Evolutionary conservation across 2,888 invertebrate species (phyloP).

Genomic region (Therioaphis trifolii): DNA sequence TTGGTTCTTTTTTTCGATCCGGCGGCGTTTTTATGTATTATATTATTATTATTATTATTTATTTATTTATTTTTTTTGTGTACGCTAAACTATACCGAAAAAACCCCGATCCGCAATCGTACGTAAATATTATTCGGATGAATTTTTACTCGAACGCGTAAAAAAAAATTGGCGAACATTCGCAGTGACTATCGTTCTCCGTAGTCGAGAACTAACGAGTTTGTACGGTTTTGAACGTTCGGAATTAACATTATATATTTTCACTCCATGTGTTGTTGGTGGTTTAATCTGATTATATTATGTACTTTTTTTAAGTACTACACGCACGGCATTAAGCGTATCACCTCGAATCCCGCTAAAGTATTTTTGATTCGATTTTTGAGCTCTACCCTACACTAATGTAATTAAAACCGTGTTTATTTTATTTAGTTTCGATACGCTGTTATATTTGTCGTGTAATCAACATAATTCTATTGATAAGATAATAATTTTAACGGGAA

Average conservation of each 20-base stretch:
- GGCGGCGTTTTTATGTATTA: too few species aligned
- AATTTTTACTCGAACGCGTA: background rate
- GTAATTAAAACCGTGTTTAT: background rate
- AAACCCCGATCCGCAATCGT: background rate
- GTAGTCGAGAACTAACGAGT: background rate
- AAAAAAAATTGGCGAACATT: background rate
- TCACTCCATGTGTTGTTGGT: background rate
- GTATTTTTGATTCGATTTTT: conserved; percentile 16
- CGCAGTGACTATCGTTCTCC: too few species aligned
- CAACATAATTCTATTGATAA: background rate
- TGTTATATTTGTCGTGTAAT: background rate
- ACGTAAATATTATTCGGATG: background rate
- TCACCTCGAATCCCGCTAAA: conserved; percentile 17
- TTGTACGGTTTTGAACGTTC: background rate
- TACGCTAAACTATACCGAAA: too few species aligned
- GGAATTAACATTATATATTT: background rate
- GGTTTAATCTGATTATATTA: conserved; percentile 21
- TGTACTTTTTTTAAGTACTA: background rate
- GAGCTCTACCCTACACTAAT: conserved; percentile 13
- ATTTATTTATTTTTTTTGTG: too few species aligned
- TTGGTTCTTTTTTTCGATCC: too few species aligned
- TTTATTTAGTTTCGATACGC: background rate
- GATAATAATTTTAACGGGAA: background rate
- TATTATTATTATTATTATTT: too few species aligned
- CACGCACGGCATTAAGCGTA: background rate